These are phyloP conservation scores for Serripes groenlandicus DNA, from an alignment of 2,888 invertebrate species.

Conservation along the genomic window DNA sequence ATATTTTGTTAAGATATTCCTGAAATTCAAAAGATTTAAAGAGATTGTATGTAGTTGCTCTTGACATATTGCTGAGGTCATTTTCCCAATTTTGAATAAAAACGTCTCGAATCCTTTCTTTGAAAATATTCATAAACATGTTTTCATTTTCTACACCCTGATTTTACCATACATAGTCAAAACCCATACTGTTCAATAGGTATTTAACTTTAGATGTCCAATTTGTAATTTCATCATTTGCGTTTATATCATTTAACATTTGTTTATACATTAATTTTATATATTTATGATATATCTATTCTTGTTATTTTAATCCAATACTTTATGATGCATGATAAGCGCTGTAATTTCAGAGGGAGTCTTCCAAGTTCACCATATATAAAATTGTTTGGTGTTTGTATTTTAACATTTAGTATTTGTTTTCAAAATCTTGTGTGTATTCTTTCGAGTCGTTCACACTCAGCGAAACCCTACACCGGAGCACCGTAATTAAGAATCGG, in stretches of 20 bases:
- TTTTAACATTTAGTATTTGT: conserved; percentile 26
- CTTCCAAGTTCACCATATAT: conserved; percentile 31
- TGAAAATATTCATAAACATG: not conserved
- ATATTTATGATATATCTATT: no score
- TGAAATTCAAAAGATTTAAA: no score
- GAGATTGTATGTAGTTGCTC: no score
- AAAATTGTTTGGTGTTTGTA: conserved; percentile 35
- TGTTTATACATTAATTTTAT: not conserved
- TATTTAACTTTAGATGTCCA: no score
- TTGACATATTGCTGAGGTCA: no score
- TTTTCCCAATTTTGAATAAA: conserved; percentile 15
- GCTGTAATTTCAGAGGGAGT: not conserved
- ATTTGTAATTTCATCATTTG: no score
- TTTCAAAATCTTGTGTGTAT: conserved; percentile 40
- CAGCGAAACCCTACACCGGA: conserved; percentile 23
- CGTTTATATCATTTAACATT: no score
- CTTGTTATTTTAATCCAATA: not conserved
- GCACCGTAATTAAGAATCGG: conserved; percentile 35
- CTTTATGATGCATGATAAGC: not conserved
- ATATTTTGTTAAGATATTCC: no score
- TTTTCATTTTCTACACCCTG: conserved; percentile 1
- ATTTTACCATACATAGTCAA: not conserved
- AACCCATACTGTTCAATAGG: not conserved
- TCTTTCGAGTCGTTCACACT: conserved; percentile 23
- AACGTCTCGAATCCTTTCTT: not conserved